A percentile compares a stretch with the other conserved stretches of the same genome.
phyloP scores from a whole-genome alignment of 2,888 invertebrate species.

The Melikaiella ostensackeni region DNA sequence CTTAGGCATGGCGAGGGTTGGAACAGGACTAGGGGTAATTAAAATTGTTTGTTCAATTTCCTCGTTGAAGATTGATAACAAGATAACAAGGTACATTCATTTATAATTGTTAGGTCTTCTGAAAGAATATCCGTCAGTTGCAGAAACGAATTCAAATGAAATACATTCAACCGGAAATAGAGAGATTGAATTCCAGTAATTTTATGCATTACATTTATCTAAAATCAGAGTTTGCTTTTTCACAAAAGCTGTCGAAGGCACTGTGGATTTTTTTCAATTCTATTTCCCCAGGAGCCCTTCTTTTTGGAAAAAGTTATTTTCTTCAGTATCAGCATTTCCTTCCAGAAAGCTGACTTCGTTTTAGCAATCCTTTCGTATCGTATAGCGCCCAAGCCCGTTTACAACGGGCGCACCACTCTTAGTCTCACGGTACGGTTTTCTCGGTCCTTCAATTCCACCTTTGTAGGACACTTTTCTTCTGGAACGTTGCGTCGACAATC shows the following conservation, averaged over 20 bases:
- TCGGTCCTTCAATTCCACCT: constrained; percentile 59
- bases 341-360: constrained; percentile 37
- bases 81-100: no score
- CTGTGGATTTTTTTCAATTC: constrained; percentile 21
- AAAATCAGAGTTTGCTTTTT: constrained; percentile 27
- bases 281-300: constrained; percentile 1
- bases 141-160: no score
- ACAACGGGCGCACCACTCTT: constrained; percentile 18
- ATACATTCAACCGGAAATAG: neutral
- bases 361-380: constrained; percentile 38
- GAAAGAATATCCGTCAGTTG: no score
- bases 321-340: constrained; percentile 29
- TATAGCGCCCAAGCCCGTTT: constrained; percentile 19
- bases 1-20: no score
- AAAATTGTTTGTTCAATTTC: no score
- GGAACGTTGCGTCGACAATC: constrained; percentile 73
- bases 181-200: constrained; percentile 24
- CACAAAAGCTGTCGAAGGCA: constrained; percentile 3
- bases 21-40: no score
- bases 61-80: no score
- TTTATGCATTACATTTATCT: constrained; percentile 23
- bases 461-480: constrained; percentile 73
- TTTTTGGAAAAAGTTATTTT: constrained; percentile 18
- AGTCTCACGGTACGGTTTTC: constrained; percentile 49
- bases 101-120: no score